Conservation (phyloP, 2,113 vertebrate genomes). For the Machaerirhynchus nigripectus region DNA sequence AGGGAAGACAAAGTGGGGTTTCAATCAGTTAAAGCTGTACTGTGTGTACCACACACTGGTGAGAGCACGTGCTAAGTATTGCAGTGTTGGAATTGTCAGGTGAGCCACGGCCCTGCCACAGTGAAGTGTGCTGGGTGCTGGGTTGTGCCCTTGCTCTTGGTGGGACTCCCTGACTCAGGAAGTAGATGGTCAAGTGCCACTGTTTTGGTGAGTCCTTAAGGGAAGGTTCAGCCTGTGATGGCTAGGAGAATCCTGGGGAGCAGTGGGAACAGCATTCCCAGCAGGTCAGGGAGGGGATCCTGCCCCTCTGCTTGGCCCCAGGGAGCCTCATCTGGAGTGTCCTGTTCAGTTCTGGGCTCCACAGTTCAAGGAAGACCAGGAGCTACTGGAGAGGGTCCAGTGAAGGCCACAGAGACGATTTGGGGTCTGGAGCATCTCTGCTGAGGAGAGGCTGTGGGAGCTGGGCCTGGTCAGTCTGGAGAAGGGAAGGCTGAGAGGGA, state of each 20-base stretch:
- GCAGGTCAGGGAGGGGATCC: neutral
- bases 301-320: neutral
- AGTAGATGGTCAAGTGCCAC: neutral
- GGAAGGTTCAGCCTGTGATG: neutral
- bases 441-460: neutral
- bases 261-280: neutral
- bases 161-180: neutral
- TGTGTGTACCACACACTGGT: constrained; percentile 37
- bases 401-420: neutral
- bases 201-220: neutral
- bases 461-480: neutral
- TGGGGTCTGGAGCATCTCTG: neutral
- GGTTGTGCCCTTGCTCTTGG: neutral
- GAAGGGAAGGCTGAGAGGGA: neutral
- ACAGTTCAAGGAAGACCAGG: neutral
- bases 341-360: neutral
- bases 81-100: neutral
- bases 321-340: neutral
- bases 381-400: neutral
- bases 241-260: neutral
- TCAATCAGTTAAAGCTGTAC: constrained; percentile 6
- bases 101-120: neutral
- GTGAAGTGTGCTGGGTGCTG: neutral
- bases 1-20: neutral
- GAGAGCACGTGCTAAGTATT: neutral